Evolutionary conservation across 2,113 vertebrate species (phyloP), one percentile per base, ranked within the genome.

Genomic region (Corvus moneduloides): DNA sequence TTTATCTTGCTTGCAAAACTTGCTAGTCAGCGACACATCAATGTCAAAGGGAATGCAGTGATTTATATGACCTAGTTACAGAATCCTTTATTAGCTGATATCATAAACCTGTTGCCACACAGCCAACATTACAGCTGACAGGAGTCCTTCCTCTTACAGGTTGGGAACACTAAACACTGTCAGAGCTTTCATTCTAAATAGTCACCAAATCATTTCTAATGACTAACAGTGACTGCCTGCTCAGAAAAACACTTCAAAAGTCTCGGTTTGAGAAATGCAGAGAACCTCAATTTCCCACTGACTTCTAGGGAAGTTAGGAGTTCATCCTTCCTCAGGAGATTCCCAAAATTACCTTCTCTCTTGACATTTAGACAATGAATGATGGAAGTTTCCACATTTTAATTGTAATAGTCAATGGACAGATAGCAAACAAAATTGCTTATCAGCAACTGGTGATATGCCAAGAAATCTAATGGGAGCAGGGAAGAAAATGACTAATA

Each of bases 341-440:
- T 27, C 59, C 49, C 55, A 35, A 61, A 81, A 67, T 78, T 84
- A 91, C 77, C 67, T 76, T 52, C 32, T 61, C 73, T 84, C 69
- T 86, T 80, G 63, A 79, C 39, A 87, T 43, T 88, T 44, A 64
- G 39, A 28, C n/a, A 84, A 55, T 21, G 72, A 84, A 80, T 4
- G 33, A 90, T 46, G 43, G 63, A 92, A 46, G 61, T 87, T 84
- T 92, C 92, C 92, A 84, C 82, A 83, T 90, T 94, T 89, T 76
- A 84, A 91, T 33, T 77, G 46, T 41, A 67, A 77, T 15, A 93
- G 67, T 74, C 93, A 78, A 33, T 48, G 66, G 71, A 62, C 79
- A 90, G 48, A 86, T 13, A 92, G 73, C 88, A 95, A 89, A 92
- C 56, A 92, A 76, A 96, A 94, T 2, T 81, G 46, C 78, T 90